A percentile compares a stretch with the other conserved stretches of the same genome.
These are phyloP conservation scores for Tarsius wallacei DNA, from an alignment of 2,797 vertebrate species.

Conservation along the genomic window DNA sequence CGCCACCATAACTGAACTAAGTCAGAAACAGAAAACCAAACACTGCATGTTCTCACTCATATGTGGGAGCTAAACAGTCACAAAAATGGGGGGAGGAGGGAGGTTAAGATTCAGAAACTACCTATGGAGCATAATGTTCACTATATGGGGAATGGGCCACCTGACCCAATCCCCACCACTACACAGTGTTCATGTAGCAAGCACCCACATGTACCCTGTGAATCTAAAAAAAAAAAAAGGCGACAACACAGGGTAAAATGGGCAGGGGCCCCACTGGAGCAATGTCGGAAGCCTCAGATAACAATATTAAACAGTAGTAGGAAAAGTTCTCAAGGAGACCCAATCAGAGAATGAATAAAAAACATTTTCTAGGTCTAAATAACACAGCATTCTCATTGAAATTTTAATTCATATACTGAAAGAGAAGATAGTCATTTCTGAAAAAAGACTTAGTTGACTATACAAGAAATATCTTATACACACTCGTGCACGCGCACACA, in stretches of 20 bases:
- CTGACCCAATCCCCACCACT: too few relatives aligned
- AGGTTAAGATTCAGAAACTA: too few relatives aligned
- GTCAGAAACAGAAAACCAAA: too few relatives aligned
- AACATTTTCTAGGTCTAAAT: not conserved
- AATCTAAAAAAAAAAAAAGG: not conserved
- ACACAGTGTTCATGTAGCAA: too few relatives aligned
- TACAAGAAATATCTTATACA: not conserved
- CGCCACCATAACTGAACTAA: too few relatives aligned
- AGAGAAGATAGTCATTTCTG: slow-evolving; percentile 8
- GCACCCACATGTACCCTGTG: too few relatives aligned
- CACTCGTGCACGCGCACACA: too few relatives aligned
- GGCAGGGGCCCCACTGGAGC: not conserved
- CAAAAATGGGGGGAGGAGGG: too few relatives aligned
- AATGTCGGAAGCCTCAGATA: not conserved
- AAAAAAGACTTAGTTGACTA: slow-evolving; percentile 15
- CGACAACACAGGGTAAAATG: not conserved
- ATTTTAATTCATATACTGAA: not conserved
- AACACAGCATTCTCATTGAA: not conserved
- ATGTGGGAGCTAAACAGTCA: too few relatives aligned
- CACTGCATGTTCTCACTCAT: too few relatives aligned
- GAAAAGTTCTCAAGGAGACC: not conserved
- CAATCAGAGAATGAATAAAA: not conserved
- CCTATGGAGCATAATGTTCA: too few relatives aligned
- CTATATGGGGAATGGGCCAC: too few relatives aligned
- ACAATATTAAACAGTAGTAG: not conserved